Base-by-base conservation (phyloP, 2,113 vertebrate genomes). In the Paracanthobrama guichenoti region DNA sequence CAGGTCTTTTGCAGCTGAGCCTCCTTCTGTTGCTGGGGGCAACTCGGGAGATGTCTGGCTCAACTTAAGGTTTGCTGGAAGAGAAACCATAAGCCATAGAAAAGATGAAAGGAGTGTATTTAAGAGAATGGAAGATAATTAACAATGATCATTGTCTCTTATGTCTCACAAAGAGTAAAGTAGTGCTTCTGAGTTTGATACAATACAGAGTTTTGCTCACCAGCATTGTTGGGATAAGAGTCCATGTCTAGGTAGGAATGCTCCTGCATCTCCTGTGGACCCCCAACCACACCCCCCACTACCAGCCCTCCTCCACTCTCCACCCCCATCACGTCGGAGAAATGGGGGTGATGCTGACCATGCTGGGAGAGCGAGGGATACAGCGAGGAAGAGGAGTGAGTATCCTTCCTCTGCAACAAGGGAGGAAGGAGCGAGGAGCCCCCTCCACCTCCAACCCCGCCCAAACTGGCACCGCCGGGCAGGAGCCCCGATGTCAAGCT, bases 211-310 rank as follows among this genome's bases (percentile, higher is more conserved):
- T 28, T n/a, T 22, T 59, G 11, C 92, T 93, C 8, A 95, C 95
- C 92, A 50, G 93, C 93, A 13, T 94, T 94, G 89, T 95, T 94
- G 50, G 96, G 96, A 83, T 96, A 97, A 0, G 95, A 95, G 91
- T 97, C 96, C 96, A 97, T 97, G 84, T 98, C 97, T 91, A 98
- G 90, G 92, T 98, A 98, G 39, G 96, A 96, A 74, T 94, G 94
- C 69, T 97, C 97, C 18, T 96, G 97, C 87, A 94, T 94, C 85
- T 97, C 96, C 2, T 93, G 10, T 14, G 92, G 86, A 80, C 95
- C 90, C 42, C 91, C 93, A 82, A 90, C 90, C 84, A 94, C 90
- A 13, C 87, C 91, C 57, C 91, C 96, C 0, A 88, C 92, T 72
- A 91, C 91, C 31, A 82, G 74, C 46, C 0, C 93, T 90, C 84